Conservation (phyloP, 2,797 vertebrate genomes). For the Tarsius wallacei region DNA sequence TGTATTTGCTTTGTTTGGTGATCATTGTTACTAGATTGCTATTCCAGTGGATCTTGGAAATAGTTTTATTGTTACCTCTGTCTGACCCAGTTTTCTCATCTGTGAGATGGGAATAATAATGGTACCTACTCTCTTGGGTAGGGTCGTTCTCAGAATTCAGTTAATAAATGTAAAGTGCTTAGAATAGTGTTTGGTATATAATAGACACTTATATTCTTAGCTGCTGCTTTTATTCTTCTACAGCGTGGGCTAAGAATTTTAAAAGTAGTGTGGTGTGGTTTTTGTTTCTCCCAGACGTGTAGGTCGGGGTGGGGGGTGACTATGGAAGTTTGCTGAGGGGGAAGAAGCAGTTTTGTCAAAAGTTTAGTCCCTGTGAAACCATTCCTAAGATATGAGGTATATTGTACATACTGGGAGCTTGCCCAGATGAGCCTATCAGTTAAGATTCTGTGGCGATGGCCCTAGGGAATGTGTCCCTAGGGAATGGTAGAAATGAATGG, state of each 20-base stretch:
- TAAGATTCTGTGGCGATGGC: slow-evolving; percentile 37
- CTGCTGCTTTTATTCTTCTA: not conserved
- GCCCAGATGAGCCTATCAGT: slow-evolving; percentile 26
- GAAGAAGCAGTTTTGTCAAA: not conserved
- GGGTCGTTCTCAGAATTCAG: slow-evolving; percentile 51
- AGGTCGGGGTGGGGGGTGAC: not conserved
- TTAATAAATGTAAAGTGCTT: slow-evolving; percentile 49
- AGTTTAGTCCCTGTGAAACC: slow-evolving; percentile 41
- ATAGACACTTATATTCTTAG: not conserved
- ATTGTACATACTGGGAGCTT: slow-evolving; percentile 26
- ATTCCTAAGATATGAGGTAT: not conserved
- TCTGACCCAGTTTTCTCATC: slow-evolving; percentile 37
- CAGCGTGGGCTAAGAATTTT: slow-evolving; percentile 33
- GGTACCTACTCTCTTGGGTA: not conserved
- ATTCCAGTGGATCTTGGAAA: too few relatives aligned
- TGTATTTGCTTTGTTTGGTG: too few relatives aligned
- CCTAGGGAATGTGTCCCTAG: not conserved
- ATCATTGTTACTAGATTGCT: not conserved
- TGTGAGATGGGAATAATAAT: slow-evolving; percentile 8
- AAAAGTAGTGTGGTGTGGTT: not conserved
- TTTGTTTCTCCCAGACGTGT: slow-evolving; percentile 10
- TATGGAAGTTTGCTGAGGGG: not conserved
- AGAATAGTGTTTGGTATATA: not conserved
- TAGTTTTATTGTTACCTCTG: not conserved
- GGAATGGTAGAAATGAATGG: slow-evolving; percentile 5